A percentile compares a stretch with the other conserved stretches of the same genome.
Conservation (phyloP, 2,113 vertebrate species). For the Addax nasomaculatus region DNA sequence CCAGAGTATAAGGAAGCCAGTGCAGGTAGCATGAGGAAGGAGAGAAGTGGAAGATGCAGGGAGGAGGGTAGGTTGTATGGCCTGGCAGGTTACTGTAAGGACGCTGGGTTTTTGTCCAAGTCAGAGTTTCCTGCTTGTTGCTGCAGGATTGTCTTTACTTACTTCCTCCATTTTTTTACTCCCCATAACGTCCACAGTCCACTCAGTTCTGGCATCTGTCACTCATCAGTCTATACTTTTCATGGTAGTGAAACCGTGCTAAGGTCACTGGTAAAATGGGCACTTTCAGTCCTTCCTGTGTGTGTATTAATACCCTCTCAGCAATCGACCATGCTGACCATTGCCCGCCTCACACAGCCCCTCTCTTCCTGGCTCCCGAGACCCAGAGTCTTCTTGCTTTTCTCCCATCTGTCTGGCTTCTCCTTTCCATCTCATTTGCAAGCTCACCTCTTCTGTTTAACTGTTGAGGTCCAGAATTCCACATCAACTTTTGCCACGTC, state of each 20-base stretch:
- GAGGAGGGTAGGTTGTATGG: not conserved
- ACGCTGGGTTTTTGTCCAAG: not conserved
- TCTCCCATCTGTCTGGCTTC: not conserved
- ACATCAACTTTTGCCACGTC: not conserved
- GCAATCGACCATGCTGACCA: not conserved
- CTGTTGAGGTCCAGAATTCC: not conserved
- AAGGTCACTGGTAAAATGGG: not conserved
- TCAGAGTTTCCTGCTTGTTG: not conserved
- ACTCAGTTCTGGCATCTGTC: not conserved
- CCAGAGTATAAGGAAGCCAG: not conserved
- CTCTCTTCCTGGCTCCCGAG: not conserved
- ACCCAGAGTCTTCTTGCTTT: not conserved
- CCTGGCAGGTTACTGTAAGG: not conserved
- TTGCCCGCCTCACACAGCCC: not conserved
- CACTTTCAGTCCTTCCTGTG: not conserved
- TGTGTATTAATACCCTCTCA: not conserved
- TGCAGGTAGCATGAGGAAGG: not conserved
- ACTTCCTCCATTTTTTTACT: not conserved
- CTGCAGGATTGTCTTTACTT: not conserved
- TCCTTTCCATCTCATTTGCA: not conserved
- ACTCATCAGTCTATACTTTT: not conserved
- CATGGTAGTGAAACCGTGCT: not conserved
- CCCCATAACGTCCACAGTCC: not conserved
- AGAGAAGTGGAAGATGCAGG: not conserved
- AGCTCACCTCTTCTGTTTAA: not conserved